Evolutionary conservation across 2,888 invertebrate species (phyloP).

Genomic region (Sinelater perroti): DNA sequence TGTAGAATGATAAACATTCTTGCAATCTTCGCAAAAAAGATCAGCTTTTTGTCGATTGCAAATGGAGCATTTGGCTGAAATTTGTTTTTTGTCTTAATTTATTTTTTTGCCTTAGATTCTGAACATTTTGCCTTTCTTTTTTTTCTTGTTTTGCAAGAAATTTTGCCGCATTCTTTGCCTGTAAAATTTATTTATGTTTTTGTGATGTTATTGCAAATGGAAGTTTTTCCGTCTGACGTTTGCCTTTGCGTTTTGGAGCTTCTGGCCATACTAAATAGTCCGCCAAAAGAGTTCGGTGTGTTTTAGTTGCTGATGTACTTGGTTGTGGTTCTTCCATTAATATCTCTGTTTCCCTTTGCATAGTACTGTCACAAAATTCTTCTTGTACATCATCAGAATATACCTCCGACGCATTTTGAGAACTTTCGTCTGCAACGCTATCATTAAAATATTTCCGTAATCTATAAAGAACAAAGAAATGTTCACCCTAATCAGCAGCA

Average conservation of each 20-base stretch:
- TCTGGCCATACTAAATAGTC: constrained; percentile 9
- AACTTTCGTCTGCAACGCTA: constrained; percentile 3
- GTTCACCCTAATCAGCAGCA: background rate
- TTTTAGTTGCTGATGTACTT: background rate
- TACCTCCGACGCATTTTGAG: background rate
- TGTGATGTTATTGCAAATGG: constrained; percentile 13
- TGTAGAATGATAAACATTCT: constrained; percentile 20
- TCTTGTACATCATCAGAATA: background rate
- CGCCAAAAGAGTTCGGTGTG: no score
- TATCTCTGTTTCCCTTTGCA: no score
- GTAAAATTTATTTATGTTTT: constrained; percentile 3
- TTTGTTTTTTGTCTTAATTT: constrained; percentile 1
- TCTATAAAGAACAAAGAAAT: no score
- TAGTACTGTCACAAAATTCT: no score
- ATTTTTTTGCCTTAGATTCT: background rate
- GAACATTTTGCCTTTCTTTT: background rate
- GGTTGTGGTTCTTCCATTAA: no score
- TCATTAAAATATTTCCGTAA: no score
- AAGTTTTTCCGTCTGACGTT: constrained; percentile 8
- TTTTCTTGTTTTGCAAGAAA: constrained; percentile 3
- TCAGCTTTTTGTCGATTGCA: background rate
- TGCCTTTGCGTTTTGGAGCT: constrained; percentile 12
- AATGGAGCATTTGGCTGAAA: background rate
- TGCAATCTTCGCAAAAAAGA: constrained; percentile 6
- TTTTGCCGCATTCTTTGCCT: constrained; percentile 1